These are phyloP conservation scores for Encarsia formosa DNA, from an alignment of 2,888 invertebrate species.

Conservation along the genomic window DNA sequence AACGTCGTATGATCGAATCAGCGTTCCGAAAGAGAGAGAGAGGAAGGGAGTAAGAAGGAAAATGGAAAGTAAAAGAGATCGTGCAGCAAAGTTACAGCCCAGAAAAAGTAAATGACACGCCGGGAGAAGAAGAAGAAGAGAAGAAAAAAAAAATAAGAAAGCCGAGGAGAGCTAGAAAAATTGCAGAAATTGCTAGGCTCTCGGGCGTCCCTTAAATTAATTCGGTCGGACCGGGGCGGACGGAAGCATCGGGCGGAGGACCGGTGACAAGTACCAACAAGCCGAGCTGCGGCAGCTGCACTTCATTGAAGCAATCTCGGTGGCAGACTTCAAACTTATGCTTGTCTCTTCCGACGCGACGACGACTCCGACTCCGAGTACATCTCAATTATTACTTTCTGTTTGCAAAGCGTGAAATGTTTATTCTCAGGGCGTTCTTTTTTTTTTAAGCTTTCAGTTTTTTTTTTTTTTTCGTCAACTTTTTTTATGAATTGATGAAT, in stretches of 20 bases:
- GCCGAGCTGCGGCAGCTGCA: too few species aligned
- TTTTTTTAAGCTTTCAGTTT: conserved; percentile 4
- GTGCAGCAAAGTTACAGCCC: not conserved
- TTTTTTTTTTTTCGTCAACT: conserved; percentile 12
- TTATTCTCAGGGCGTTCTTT: too few species aligned
- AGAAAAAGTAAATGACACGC: conserved; percentile 5
- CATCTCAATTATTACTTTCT: too few species aligned
- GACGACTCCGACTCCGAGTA: too few species aligned
- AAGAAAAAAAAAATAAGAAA: conserved; percentile 21
- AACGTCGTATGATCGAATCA: conserved; percentile 35
- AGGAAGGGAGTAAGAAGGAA: not conserved
- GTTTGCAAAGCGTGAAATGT: too few species aligned
- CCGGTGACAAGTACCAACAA: too few species aligned
- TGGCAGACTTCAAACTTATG: too few species aligned
- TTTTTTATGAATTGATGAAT: too few species aligned
- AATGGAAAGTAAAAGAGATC: conserved; percentile 3
- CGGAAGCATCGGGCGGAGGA: conserved; percentile 7
- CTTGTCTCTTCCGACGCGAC: too few species aligned
- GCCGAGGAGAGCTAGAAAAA: conserved; percentile 34
- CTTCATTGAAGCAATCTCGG: conserved; percentile 27
- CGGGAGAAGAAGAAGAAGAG: conserved; percentile 18
- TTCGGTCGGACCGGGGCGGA: conserved; percentile 36
- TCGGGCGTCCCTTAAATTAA: conserved; percentile 41
- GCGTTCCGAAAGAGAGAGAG: conserved; percentile 21
- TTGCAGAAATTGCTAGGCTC: conserved; percentile 39